Base-by-base conservation (phyloP, 1,140 invertebrate species). In the Sitophilus oryzae region DNA sequence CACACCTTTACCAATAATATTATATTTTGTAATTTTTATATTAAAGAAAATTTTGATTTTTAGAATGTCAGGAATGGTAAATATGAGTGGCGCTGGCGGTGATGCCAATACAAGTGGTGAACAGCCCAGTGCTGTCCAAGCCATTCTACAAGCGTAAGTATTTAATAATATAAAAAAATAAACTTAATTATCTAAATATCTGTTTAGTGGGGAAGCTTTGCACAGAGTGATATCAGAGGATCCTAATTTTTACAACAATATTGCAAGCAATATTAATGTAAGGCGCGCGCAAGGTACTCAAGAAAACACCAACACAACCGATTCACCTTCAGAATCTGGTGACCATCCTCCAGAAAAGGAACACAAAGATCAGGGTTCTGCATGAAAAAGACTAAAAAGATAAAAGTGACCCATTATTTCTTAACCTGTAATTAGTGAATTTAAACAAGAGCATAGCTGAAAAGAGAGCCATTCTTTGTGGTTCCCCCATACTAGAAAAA, bases 71-170 rank as follows among this genome's bases (percentile, higher is more conserved):
- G 72, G 68, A 15, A 61, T 62, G 42, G 59, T 66, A 60, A 59
- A 55, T 11, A 63, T 58, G 35, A 60, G 63, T 21, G 45, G 54
- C 10, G 34, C 59, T 18, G 64, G 60, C 16, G 64, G 59, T 35
- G 65, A 66, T 30, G 71, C n/a, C n/a, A n/a, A n/a, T n/a, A n/a
- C n/a, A n/a, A n/a, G n/a, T n/a, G n/a, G n/a, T n/a, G n/a, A 72
- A n/a, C 38, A 47, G 44, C 43, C 52, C 2, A 35, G 18, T 1
- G 38, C 52, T 46, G 53, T 79, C 42, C 71, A 75, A 45, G 68
- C 71, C 11, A 69, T 79, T 51, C 64, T 82, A 41, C 73, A 76
- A 70, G 76, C 74, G 74, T 79, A 74, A 73, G 72, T 44, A 50
- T 34, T 23, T 20, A 19, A 14, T 19, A 50, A 20, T 40, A 2